Percentiles rank a stretch among this genome's conserved stretches.
phyloP scores from a whole-genome alignment of 2,888 invertebrate genomes.

The Phortica okadai region DNA sequence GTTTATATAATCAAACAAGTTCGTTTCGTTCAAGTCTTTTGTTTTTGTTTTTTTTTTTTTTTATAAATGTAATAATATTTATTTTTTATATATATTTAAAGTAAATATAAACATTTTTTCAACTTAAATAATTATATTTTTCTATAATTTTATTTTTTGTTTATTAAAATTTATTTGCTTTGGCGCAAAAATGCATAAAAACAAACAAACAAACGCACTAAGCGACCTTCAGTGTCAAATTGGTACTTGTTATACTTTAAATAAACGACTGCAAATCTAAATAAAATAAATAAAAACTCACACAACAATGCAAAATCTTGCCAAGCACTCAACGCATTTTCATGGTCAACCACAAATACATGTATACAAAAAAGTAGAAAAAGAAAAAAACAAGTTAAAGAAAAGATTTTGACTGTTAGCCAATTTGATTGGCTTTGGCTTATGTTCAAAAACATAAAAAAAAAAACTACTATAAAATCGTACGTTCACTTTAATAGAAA shows the following conservation, averaged over 20 bases:
- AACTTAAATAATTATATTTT: not conserved
- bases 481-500: conserved; percentile 9
- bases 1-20: not conserved
- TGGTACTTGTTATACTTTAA: not conserved
- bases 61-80: too few species aligned
- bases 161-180: not conserved
- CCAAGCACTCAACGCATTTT: not conserved
- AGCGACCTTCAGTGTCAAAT: conserved; percentile 7
- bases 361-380: not conserved
- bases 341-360: conserved; percentile 21
- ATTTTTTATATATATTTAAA: too few species aligned
- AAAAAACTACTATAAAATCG: not conserved
- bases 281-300: conserved; percentile 7
- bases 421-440: conserved; percentile 9
- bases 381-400: not conserved
- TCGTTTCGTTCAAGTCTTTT: not conserved
- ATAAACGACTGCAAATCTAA: not conserved
- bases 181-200: not conserved
- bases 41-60: too few species aligned
- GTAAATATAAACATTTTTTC: too few species aligned
- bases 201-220: not conserved
- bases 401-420: not conserved
- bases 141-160: not conserved
- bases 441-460: not conserved
- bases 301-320: not conserved